Base-by-base conservation (phyloP, 2,113 vertebrate species). In the Scytalopus superciliaris region DNA sequence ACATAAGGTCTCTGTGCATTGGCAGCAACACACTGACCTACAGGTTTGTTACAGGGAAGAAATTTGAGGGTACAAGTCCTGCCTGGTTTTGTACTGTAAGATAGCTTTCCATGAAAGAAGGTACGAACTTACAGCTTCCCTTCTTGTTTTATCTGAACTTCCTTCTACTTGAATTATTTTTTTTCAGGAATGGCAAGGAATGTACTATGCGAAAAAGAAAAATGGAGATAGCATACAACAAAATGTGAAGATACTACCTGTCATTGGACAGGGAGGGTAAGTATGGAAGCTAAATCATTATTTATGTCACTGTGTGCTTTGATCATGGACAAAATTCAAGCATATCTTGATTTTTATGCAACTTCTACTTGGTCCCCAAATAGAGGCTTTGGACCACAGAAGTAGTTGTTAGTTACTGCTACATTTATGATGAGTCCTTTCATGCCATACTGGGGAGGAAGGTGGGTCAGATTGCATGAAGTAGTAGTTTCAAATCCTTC, bases 211-310 rank as follows among this genome's bases (percentile, higher is more conserved):
- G 97, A 99, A 98, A 98, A 99, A 99, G 98, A 99, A 99, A 98
- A 99, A 99, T 4, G 99, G 99, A 97, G 99, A 99, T 87, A 99
- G 98, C 78, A 90, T 99, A 93, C 99, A 99, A 90, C 99, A 99
- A 98, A 99, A 99, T 98, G 99, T 99, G 99, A 99, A 99, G 98
- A 99, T 99, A 97, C 98, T 99, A 93, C 99, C 99, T 99, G 99
- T 99, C 88, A 67, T 98, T 35, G 99, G 99, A 97, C 99, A 99
- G 98, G 99, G 99, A 97, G 99, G 99, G 99, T 99, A 95, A 99
- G 99, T 98, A 47, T 60, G 60, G 57, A 68, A 67, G 68, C 60
- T 60, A 12, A 73, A 9, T 62, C 3, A 21, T 67, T 39, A 28
- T 81, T 60, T 72, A 31, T 68, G 31, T 42, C 15, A n/a, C 33